Base-by-base conservation (phyloP, 2,113 vertebrate species). In the Odontophorus gujanensis region DNA sequence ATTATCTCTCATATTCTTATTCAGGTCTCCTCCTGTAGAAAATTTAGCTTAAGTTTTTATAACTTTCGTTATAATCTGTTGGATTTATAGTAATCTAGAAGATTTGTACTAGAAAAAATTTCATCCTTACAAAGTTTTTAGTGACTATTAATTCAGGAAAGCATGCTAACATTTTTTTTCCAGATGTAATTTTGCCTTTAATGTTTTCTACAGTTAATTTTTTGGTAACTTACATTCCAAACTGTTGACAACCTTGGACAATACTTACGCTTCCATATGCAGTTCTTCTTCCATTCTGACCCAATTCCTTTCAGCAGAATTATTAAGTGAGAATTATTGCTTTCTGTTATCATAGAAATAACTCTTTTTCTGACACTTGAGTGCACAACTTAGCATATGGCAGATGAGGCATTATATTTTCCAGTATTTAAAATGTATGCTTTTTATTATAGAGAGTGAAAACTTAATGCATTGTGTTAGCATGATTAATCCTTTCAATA, bases 401-500 rank as follows among this genome's bases (percentile, higher is more conserved):
- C 45, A 89, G 48, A 79, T 34, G 75, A 92, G 71, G 9, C 48
- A 71, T 74, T 76, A 8, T 80, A 47, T 81, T 89, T 80, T 12
- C 32, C 71, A 45, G 47, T 83, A 59, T 43, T 77, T 87, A 71
- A 89, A 91, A 85, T 68, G 26, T 57, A 40, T 74, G 17, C 4
- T 59, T 85, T 87, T 80, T 89, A 47, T 90, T 84, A 47, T 26
- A 47, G 68, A 8, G 7, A 81, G 14, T 50, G 42, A 69, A 84
- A 53, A 17, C 77, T 61, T 65, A 71, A 85, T 40, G 48, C 28
- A 30, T 68, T 90, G 6, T 34, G 16, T n/a, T 53, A 32, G 32
- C 38, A 68, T 85, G 77, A 92, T 81, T 86, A 43, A 75, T 81
- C 69, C 93, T 90, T 97, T 90, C 57, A 88, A 48, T 85, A 71